Evolutionary conservation across 2,797 vertebrate species (phyloP).

Genomic region (Platalea minor): DNA sequence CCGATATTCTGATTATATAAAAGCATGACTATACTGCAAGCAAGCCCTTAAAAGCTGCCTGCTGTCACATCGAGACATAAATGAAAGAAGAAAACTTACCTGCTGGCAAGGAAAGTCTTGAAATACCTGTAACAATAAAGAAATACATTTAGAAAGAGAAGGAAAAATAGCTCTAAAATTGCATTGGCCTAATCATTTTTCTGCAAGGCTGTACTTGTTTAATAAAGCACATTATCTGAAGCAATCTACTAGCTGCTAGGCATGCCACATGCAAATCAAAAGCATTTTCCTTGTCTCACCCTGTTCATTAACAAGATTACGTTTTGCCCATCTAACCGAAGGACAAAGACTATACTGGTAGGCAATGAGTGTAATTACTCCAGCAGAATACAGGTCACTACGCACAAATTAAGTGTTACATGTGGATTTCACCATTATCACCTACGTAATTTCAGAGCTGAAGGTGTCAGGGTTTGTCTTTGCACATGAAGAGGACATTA

Average conservation of each 20-base stretch:
- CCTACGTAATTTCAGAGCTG: background rate
- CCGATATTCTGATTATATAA: background rate
- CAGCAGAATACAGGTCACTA: background rate
- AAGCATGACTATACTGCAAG: background rate
- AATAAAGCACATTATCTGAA: background rate
- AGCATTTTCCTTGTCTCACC: background rate
- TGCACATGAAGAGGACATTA: background rate
- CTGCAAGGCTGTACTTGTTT: conserved; percentile 3
- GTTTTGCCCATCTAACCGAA: background rate
- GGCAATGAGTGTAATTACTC: background rate
- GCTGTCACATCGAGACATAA: background rate
- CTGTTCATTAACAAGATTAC: background rate
- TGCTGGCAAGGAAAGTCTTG: conserved; percentile 85
- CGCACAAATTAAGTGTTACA: background rate
- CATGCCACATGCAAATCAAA: background rate
- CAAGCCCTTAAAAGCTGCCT: background rate
- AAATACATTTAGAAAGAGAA: conserved; percentile 20
- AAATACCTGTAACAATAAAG: conserved; percentile 82
- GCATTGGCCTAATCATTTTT: background rate
- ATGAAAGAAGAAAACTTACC: conserved; percentile 76
- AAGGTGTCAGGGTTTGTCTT: background rate
- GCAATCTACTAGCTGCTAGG: background rate
- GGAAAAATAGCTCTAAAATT: background rate
- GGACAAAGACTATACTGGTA: background rate
- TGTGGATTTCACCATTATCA: background rate